Percentiles rank a stretch among this genome's conserved stretches.
Conservation (phyloP, 2,113 vertebrate genomes). For the Copsychus sechellarum region DNA sequence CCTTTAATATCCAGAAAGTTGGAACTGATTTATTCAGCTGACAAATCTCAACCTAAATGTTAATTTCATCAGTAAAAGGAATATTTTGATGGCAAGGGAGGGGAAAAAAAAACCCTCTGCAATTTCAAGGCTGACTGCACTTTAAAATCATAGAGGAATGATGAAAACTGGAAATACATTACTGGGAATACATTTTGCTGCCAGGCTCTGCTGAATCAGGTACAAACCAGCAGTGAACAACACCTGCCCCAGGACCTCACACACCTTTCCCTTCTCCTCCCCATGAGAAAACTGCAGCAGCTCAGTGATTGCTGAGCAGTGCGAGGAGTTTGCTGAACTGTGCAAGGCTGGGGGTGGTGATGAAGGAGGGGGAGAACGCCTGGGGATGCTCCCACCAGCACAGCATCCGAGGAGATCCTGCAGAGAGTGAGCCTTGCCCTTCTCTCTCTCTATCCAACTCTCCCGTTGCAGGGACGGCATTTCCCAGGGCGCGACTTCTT, state of each 20-base stretch:
- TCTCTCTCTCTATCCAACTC: not conserved
- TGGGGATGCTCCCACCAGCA: not conserved
- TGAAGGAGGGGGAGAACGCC: not conserved
- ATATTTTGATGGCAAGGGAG: not conserved
- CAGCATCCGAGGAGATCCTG: fast-evolving
- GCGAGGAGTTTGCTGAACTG: not conserved
- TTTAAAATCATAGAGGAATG: not conserved
- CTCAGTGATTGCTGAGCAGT: fast-evolving
- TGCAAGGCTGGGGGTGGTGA: not conserved
- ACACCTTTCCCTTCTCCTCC: not conserved
- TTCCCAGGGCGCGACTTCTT: not conserved
- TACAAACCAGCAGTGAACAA: fast-evolving
- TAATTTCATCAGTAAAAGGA: not conserved
- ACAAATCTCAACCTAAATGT: not conserved
- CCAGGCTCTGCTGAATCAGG: not conserved
- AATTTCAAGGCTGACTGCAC: not conserved
- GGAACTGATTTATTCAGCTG: not conserved
- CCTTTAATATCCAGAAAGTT: not conserved
- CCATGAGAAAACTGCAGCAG: not conserved
- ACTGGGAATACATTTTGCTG: not conserved
- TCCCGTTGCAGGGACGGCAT: not conserved
- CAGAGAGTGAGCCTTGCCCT: not conserved
- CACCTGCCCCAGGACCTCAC: not conserved
- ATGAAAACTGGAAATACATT: not conserved
- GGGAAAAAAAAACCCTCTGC: not conserved